Evolutionary conservation across 2,888 invertebrate genomes (phyloP).

Genomic region (Torymus tubicola): DNA sequence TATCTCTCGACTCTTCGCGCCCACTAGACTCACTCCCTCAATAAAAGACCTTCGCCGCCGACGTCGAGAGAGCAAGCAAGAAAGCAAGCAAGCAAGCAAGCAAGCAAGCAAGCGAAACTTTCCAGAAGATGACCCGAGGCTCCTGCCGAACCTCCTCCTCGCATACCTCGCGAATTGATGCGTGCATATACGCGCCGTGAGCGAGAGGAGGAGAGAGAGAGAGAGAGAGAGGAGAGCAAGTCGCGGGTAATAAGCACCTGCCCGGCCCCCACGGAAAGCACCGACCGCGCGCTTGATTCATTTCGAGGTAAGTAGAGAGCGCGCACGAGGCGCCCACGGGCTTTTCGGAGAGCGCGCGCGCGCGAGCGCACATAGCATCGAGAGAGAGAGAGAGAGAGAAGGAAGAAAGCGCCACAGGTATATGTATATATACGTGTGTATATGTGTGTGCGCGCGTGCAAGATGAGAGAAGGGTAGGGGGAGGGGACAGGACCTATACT

Average conservation of each 20-base stretch:
- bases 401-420: background rate
- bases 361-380: slow-evolving; percentile 12
- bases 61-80: background rate
- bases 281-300: slow-evolving; percentile 72
- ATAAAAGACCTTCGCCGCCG: too few species aligned
- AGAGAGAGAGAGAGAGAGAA: background rate
- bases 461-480: background rate
- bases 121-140: slow-evolving; percentile 45
- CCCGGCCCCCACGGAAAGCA: slow-evolving; percentile 65
- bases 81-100: background rate
- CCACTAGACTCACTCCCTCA: background rate
- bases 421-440: too few species aligned
- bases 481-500: slow-evolving; percentile 38
- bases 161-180: slow-evolving; percentile 2
- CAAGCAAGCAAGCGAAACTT: background rate
- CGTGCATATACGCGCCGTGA: too few species aligned
- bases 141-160: slow-evolving; percentile 9
- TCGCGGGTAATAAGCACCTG: slow-evolving; percentile 75
- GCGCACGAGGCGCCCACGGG: slow-evolving; percentile 62
- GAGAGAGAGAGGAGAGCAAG: slow-evolving; percentile 45
- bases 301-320: slow-evolving; percentile 76
- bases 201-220: slow-evolving; percentile 6
- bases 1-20: slow-evolving; percentile 3
- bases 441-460: too few species aligned
- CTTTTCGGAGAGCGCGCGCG: slow-evolving; percentile 60